Percentiles rank a stretch among this genome's conserved stretches.
Conservation (phyloP, 2,797 vertebrate genomes). For the Mormyrops attenuatus region DNA sequence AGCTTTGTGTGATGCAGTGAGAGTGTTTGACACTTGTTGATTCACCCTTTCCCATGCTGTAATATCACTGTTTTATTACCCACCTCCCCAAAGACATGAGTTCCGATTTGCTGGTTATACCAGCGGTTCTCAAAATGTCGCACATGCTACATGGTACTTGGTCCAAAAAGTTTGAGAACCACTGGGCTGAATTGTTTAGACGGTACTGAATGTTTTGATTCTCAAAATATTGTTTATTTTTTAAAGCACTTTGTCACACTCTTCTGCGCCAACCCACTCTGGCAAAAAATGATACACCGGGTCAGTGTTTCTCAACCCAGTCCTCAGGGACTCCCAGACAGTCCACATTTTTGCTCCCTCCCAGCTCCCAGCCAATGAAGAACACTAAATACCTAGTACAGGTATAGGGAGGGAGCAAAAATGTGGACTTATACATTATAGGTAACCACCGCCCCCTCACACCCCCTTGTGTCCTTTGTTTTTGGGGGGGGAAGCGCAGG, state of each 20-base stretch:
- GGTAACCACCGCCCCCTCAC: no score
- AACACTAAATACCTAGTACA: background rate
- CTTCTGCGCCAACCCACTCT: background rate
- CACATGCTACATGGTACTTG: background rate
- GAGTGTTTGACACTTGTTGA: background rate
- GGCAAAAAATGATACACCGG: background rate
- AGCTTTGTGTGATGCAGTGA: background rate
- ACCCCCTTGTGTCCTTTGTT: background rate
- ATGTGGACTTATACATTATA: background rate
- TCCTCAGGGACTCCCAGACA: background rate
- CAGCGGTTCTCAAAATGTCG: no score
- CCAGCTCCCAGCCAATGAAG: background rate
- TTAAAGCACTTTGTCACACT: background rate
- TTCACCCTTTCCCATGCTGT: background rate
- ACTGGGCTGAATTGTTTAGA: background rate
- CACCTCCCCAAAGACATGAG: background rate
- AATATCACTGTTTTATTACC: background rate
- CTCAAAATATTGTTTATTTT: background rate
- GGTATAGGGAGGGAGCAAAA: background rate
- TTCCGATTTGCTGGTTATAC: background rate
- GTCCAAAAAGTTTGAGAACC: background rate
- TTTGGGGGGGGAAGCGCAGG: background rate
- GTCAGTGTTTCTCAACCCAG: background rate
- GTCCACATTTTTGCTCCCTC: background rate
- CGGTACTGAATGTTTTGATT: background rate